Percentiles rank a stretch among this genome's conserved stretches.
Evolutionary conservation across 2,113 vertebrate species (phyloP).

Genomic region (Orycteropus afer): DNA sequence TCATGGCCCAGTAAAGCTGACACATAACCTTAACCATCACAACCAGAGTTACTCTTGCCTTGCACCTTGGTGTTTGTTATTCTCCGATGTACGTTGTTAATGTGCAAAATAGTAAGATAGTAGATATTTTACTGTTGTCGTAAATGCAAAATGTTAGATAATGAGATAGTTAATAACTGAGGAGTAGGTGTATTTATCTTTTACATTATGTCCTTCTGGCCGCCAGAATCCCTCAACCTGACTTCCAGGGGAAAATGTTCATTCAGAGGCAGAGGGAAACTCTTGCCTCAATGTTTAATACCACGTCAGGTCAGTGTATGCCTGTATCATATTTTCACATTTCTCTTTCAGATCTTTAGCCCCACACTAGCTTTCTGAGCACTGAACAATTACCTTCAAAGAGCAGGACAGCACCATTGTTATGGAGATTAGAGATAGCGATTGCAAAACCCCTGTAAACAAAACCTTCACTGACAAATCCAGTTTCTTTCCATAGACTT

Average conservation of each 20-base stretch:
- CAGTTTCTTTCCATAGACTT: conserved; percentile 82
- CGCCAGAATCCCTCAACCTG: not conserved
- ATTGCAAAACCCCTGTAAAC: conserved; percentile 84
- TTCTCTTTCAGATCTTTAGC: conserved; percentile 4
- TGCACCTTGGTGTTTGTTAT: no score
- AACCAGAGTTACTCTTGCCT: not conserved
- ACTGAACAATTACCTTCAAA: conserved; percentile 62
- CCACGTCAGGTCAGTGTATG: fast-evolving
- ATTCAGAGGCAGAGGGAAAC: not conserved
- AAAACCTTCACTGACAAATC: conserved; percentile 81
- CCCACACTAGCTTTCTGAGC: not conserved
- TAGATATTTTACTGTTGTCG: not conserved
- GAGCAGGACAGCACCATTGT: conserved; percentile 59
- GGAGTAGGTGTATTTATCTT: not conserved
- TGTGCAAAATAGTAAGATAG: not conserved
- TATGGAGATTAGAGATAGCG: conserved; percentile 80
- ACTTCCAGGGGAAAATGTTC: not conserved
- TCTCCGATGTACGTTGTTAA: not conserved
- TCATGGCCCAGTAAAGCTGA: not conserved
- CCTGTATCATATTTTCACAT: not conserved
- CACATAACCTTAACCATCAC: not conserved
- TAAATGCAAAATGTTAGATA: not conserved
- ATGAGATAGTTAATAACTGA: not conserved
- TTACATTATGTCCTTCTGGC: fast-evolving
- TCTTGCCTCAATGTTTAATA: not conserved